Evolutionary conservation across 2,888 invertebrate species (phyloP), one percentile per base, ranked within the genome.

Genomic region (Leucoptera coffeella): DNA sequence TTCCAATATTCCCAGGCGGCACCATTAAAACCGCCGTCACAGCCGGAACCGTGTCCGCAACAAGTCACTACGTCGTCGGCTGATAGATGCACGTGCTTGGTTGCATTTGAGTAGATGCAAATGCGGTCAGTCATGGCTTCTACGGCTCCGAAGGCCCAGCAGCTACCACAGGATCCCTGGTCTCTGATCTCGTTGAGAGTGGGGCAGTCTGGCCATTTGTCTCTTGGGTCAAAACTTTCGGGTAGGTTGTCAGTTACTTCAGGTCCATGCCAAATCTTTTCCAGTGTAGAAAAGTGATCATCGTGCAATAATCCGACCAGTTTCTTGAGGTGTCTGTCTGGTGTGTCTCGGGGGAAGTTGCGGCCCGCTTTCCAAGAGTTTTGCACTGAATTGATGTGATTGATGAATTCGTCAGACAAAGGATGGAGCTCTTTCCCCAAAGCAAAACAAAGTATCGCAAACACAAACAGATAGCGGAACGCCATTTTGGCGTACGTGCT

Each of bases 121-220:
- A 81, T 75, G 28, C 93, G 74, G 55, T 93, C 93, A 4, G 89
- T 86, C 85, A 92, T 92, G 2, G 91, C 86, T 55, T 89, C 90
- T 1, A 87, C 91, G 6, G 91, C 90, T 15, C 88, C 91, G 51
- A 91, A 90, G 3, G 91, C 92, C 92, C 92, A 93, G 60, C 94
- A 94, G 21, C 91, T 91, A 14, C 94, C 93, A 50, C 93, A 94
- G 10, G 85, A 83, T 9, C 88, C 88, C 37, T 91, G 90, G 57
- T 91, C 89, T 37, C 90, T 73, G 31, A 91, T 78, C 61, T 88
- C 86, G 26, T 73, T 72, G 39, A 94, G 78, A 8, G 90, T 88
- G 1, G 89, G 87, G 45, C 94, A 94, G 41, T 87, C 48, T 0
- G 88, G 79, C 92, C 92, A 94, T 31, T 84, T 67, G 27, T 74